Evolutionary conservation across 2,888 invertebrate genomes (phyloP), one percentile per base, ranked within the genome.

Genomic region (Drosophila emarginata): DNA sequence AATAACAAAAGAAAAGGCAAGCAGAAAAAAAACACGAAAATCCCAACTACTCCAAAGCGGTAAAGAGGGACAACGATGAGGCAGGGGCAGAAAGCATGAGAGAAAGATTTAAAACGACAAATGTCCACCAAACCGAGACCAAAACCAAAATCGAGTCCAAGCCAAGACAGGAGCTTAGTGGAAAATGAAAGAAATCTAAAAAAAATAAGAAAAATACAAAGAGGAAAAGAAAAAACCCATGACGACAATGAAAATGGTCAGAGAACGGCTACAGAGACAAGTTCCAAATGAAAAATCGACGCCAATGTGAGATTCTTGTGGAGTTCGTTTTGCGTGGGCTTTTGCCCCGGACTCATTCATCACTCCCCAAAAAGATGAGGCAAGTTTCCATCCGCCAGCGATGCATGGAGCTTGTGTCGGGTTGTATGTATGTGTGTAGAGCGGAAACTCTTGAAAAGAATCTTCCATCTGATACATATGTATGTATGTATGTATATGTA

Each of bases 251-350:
- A 74, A 72, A 81, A 79, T 82, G 85, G 79, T 64, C 76, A 74
- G 71, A 58, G 64, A 67, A 53, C 66, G 67, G 39, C 7, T 15
- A n/a, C n/a, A 54, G 56, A 61, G 57, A 60, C 58, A 50, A 59
- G 59, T 57, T 65, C 57, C 76, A 69, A 78, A 81, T 82, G 82
- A 82, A 79, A 82, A 82, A 82, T 82, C 67, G 78, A 81, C 74
- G 51, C 45, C 64, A 64, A 39, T 52, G 70, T 61, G 64, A 70
- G 70, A 53, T 59, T 23, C 59, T 64, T 40, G 40, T 67, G 62
- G 45, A 62, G 58, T 61, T 52, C 63, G 45, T 45, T 53, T 28
- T 58, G 53, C 59, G 26, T 9, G 54, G 63, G 37, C 36, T 39
- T 39, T 12, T 39, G 11, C 37, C 21, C 54, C 56, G 51, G 60